These are phyloP conservation scores for Protomyctophum bolini DNA, from an alignment of 2,113 vertebrate species.

Conservation along the genomic window DNA sequence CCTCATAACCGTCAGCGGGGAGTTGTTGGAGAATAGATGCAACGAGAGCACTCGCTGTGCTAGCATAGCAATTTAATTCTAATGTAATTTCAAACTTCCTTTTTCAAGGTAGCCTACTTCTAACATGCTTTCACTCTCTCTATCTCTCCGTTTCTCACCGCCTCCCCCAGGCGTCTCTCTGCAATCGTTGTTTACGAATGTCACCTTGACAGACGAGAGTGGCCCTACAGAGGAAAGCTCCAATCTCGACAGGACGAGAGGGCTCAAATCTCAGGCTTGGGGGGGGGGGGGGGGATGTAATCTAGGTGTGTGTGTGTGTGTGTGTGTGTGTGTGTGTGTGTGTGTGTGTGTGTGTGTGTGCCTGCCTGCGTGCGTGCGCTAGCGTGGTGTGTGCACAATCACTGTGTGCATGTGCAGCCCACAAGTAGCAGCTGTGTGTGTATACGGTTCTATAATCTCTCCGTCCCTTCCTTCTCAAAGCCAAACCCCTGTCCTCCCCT, in stretches of 20 bases:
- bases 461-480: no score
- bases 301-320: background rate
- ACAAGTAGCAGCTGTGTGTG: background rate
- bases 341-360: background rate
- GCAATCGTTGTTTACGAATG: conserved; percentile 29
- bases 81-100: background rate
- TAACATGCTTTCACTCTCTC: background rate
- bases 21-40: no score
- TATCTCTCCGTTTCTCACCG: background rate
- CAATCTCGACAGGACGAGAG: conserved; percentile 17
- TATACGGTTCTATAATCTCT: background rate
- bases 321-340: background rate
- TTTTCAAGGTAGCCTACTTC: background rate
- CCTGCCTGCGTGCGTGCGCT: background rate
- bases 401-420: no score
- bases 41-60: no score
- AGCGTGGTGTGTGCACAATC: background rate
- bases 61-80: no score
- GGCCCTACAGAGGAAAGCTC: conserved; percentile 26
- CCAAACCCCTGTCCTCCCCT: background rate
- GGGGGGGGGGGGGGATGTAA: conserved; percentile 6
- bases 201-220: conserved; percentile 32
- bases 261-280: conserved; percentile 9
- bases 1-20: no score
- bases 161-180: conserved; percentile 16